Evolutionary conservation across 2,888 invertebrate species (phyloP), one percentile per base, ranked within the genome.

Genomic region (Rhogogaster chlorosoma): DNA sequence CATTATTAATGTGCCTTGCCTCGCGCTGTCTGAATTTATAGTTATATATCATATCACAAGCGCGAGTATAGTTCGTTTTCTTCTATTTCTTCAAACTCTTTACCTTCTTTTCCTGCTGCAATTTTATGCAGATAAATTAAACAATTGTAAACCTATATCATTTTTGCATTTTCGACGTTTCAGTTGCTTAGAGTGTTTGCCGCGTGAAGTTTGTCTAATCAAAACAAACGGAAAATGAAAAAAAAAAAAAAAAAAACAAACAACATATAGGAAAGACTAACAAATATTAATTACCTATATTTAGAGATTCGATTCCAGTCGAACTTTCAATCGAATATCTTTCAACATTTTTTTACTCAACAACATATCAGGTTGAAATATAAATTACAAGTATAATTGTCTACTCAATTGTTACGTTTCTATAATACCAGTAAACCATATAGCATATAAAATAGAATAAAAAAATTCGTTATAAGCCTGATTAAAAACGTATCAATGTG

Each of bases 1-100:
- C 61, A 61, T 80, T 80, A 80, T 80, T 80, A n/a, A 80, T 80
- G 80, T 83, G 83, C 83, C 83, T 83, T 83, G 83, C 67, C 18
- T 49, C 29, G 45, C 32, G 83, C 80, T 80, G 38, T 36, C 4
- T 80, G 61, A 61, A 70, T 80, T 38, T 38, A 49, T 22, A 75
- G 75, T 45, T 75, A 18, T 80, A n/a, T 38, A n/a, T 57, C 36
- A 29, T 29, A 77, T 77, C 45, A 32, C 57, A 53, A 61, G 38
- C 61, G 57, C 36, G 38, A 57, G 32, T 80, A 36, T 67, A 18
- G 32, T 67, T 32, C 32, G 67, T 67, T 32, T 67, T 67, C 67
- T 38, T 36, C 4, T 32, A 36, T 70, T 32, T 36, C 36, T 15
- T 71, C n/a, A 38, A 67, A n/a, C n/a, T 61, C 26, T 12, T 61